Percentiles rank a stretch among this genome's conserved stretches.
Conservation (phyloP, 23 tunicate genomes). For the Styela clava region DNA sequence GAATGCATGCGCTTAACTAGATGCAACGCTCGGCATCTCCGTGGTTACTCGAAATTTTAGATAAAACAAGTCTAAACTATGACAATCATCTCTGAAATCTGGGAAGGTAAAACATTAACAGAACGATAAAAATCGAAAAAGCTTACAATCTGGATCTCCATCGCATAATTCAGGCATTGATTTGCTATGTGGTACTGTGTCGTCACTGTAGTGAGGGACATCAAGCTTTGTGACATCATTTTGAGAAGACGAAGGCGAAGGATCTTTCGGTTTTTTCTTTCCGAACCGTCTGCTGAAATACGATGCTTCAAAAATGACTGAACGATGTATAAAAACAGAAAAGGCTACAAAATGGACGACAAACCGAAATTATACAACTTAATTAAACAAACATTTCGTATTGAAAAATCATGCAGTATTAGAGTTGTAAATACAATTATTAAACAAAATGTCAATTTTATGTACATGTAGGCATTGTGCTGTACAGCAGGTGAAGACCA, state of each 20-base stretch:
- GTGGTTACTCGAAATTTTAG: too few species aligned
- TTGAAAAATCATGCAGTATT: not conserved
- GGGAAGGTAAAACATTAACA: too few species aligned
- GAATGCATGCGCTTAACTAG: too few species aligned
- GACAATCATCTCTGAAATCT: too few species aligned
- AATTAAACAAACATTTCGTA: too few species aligned
- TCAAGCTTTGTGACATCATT: not conserved
- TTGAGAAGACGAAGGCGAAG: not conserved
- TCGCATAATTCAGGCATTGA: not conserved
- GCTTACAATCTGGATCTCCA: not conserved
- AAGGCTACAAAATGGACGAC: not conserved
- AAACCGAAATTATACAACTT: not conserved
- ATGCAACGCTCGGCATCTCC: too few species aligned
- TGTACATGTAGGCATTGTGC: too few species aligned
- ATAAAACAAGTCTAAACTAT: too few species aligned
- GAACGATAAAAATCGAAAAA: not conserved
- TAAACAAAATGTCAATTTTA: not conserved
- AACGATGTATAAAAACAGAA: not conserved
- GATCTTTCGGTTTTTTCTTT: not conserved
- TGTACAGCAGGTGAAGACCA: too few species aligned
- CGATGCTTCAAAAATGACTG: not conserved
- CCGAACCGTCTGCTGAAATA: not conserved
- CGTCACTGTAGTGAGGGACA: not conserved
- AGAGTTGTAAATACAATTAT: not conserved
- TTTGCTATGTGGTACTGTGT: not conserved